Evolutionary conservation across 35 echinoderm and acorn worm species (phyloP).

Genomic region (Diadema setosum): DNA sequence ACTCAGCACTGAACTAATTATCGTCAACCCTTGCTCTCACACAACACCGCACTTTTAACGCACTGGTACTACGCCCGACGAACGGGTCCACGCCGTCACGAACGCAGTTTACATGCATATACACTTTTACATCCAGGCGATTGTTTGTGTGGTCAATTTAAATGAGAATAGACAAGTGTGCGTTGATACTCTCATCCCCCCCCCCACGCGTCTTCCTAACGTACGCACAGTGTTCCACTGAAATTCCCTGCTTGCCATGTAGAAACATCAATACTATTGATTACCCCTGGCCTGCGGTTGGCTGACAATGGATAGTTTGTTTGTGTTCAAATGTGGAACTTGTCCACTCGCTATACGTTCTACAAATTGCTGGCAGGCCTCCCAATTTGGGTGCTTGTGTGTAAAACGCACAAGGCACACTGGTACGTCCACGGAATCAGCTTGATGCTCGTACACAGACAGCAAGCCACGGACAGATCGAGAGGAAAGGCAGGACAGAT

Average conservation of each 20-base stretch:
- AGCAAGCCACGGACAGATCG: too few relatives aligned
- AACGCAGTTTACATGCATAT: neutral
- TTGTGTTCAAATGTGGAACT: neutral
- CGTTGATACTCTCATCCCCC: neutral
- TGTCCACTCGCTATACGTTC: neutral
- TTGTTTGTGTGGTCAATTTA: neutral
- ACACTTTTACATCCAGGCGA: neutral
- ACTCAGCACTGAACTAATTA: neutral
- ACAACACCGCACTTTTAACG: neutral
- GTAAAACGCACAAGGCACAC: too few relatives aligned
- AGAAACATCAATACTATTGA: neutral
- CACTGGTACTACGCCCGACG: too few relatives aligned
- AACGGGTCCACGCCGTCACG: neutral
- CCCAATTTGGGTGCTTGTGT: neutral
- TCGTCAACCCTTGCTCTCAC: neutral
- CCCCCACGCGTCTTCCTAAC: too few relatives aligned
- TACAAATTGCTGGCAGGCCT: neutral
- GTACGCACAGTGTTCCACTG: neutral
- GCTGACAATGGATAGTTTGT: neutral
- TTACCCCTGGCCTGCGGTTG: neutral
- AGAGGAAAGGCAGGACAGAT: too few relatives aligned
- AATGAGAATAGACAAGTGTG: neutral
- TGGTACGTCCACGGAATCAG: too few relatives aligned
- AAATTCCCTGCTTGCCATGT: neutral
- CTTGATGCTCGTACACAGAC: too few relatives aligned